phyloP scores from a whole-genome alignment of 2,113 vertebrate species.

The Protomyctophum bolini region DNA sequence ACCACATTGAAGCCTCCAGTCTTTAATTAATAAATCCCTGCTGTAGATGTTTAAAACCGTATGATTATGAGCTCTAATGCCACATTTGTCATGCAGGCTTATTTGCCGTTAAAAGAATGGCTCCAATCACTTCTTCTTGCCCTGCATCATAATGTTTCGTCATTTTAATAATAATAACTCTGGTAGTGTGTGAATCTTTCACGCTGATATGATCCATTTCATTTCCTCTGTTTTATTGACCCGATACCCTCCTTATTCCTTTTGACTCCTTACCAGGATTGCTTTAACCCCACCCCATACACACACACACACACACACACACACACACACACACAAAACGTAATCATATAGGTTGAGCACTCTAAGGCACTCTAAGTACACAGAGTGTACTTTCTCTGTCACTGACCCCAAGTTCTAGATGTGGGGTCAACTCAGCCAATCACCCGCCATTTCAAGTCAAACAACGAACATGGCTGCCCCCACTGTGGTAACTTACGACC shows the following conservation, averaged over 20 bases:
- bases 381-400: too few relatives aligned
- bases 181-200: conserved; percentile 7
- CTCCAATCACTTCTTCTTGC: not conserved
- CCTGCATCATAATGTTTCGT: not conserved
- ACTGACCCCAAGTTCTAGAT: too few relatives aligned
- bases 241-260: not conserved
- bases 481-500: too few relatives aligned
- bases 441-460: too few relatives aligned
- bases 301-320: too few relatives aligned
- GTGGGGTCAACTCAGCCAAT: too few relatives aligned
- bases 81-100: not conserved
- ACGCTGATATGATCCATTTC: not conserved
- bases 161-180: not conserved
- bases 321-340: too few relatives aligned
- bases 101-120: not conserved
- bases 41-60: not conserved
- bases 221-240: conserved; percentile 6
- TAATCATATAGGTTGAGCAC: too few relatives aligned
- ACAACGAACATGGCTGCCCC: too few relatives aligned
- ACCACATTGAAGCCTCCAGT: not conserved
- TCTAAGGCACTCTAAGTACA: too few relatives aligned
- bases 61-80: not conserved
- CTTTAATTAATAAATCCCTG: not conserved
- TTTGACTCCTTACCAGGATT: not conserved
- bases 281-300: too few relatives aligned